Conservation (phyloP, 2,113 vertebrate genomes). For the Malurus alboscapulatus region DNA sequence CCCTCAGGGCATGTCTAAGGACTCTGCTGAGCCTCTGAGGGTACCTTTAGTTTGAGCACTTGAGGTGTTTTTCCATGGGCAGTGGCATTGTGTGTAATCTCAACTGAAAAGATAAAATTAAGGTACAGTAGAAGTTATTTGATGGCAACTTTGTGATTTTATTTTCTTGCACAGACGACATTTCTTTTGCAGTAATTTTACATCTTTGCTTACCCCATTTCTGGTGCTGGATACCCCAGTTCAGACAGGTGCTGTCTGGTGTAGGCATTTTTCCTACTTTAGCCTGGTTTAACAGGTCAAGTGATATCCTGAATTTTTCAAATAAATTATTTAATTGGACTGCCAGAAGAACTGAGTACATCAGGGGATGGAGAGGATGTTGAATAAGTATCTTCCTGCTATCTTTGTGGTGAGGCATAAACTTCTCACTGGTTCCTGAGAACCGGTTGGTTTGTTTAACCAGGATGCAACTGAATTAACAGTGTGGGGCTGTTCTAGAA, state of each 20-base stretch:
- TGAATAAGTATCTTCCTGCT: background rate
- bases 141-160: background rate
- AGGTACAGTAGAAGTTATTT: background rate
- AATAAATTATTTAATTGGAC: background rate
- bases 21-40: accelerated
- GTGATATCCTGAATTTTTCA: background rate
- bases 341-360: background rate
- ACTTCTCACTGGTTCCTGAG: background rate
- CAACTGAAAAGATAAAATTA: background rate
- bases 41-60: accelerated
- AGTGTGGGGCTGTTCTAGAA: accelerated
- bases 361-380: accelerated
- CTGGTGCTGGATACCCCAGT: background rate
- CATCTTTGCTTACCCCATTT: background rate
- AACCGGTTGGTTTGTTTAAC: background rate
- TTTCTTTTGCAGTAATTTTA: background rate
- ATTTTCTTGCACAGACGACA: background rate
- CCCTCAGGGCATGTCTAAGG: accelerated
- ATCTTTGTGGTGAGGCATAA: accelerated
- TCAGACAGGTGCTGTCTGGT: background rate
- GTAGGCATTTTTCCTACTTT: accelerated
- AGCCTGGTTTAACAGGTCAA: background rate
- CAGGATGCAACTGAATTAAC: background rate
- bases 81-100: accelerated
- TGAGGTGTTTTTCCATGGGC: background rate